Conservation (phyloP, 2,113 vertebrate species). For the Polyodon spathula region DNA sequence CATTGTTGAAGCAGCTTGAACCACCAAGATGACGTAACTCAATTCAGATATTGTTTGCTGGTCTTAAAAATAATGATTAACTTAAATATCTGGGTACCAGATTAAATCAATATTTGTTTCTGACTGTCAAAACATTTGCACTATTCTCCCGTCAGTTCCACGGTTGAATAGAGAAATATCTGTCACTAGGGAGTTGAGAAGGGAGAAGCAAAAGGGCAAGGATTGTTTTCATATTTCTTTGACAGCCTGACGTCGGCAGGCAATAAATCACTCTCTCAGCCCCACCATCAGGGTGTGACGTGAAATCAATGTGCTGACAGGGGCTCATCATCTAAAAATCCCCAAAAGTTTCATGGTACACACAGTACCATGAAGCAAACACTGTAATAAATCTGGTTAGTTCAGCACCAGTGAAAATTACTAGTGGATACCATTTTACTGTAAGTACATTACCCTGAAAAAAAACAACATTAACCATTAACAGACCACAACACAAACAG, state of each 20-base stretch:
- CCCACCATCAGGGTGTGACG: conserved; percentile 14
- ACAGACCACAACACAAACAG: too few relatives aligned
- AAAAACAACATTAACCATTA: too few relatives aligned
- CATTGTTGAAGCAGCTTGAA: too few relatives aligned
- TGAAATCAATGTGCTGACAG: conserved; percentile 25
- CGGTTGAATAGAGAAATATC: background rate
- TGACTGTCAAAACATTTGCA: background rate
- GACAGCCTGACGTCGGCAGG: conserved; percentile 11
- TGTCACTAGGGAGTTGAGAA: background rate
- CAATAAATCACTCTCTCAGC: conserved; percentile 18
- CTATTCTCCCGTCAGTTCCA: background rate
- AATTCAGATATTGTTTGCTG: too few relatives aligned
- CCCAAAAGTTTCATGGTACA: conserved; percentile 17
- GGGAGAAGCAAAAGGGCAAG: background rate
- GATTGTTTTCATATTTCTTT: conserved; percentile 7
- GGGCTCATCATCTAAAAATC: conserved; percentile 11
- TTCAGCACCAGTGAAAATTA: too few relatives aligned
- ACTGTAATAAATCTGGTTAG: too few relatives aligned
- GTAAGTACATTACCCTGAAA: too few relatives aligned
- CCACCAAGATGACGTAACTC: too few relatives aligned
- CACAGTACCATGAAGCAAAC: background rate
- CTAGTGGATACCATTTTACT: too few relatives aligned
- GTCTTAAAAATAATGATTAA: too few relatives aligned
- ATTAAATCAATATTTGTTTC: background rate
- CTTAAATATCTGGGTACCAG: too few relatives aligned